Base-by-base conservation (phyloP, 1,140 invertebrate species). In the Cotesia typhae region DNA sequence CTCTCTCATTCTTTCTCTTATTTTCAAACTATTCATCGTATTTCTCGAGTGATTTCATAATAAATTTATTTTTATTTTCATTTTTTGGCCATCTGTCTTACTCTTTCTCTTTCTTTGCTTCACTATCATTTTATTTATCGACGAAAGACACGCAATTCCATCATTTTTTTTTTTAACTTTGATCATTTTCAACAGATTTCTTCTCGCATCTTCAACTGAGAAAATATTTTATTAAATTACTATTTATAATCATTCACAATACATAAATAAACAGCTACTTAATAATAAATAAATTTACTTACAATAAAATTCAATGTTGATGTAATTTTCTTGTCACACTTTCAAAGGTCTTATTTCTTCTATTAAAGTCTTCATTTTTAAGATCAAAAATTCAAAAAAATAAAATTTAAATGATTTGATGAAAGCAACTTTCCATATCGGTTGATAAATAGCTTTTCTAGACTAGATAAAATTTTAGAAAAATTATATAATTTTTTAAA, bases 91-190 rank as follows among this genome's bases (percentile, higher is more conserved):
- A 53, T 51, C 52, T 20, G 14, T 63, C 51, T 53, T 59, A 55
- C 20, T 67, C 64, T 36, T 67, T 70, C 47, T 63, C 36, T 20
- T 14, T 12, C 4, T 67, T 41, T 57, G 41, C 41, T 47, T 10
- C 2, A 47, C 41, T 47, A 10, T 38, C 17, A 69, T 59, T 65
- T 75, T 63, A 75, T 75, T 75, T 73, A 72, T 75, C 41, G 63
- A 67, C 38, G 36, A 59, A 67, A 53, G 64, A 76, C 74, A 76
- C 74, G 69, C 69, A 67, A 73, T 73, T 59, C 37, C 61, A 71
- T 72, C 60, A 61, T 68, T 51, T 68, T 51, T 37, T 67, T 53
- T 71, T 35, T 67, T 69, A 28, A 52, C 73, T 41, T 37, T 14
- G 41, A 65, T 65, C 20, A 57, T 60, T 41, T 37, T 65, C 63